Evolutionary conservation across 2,888 invertebrate species (phyloP).

Genomic region (Lepeophtheirus nordmannii): DNA sequence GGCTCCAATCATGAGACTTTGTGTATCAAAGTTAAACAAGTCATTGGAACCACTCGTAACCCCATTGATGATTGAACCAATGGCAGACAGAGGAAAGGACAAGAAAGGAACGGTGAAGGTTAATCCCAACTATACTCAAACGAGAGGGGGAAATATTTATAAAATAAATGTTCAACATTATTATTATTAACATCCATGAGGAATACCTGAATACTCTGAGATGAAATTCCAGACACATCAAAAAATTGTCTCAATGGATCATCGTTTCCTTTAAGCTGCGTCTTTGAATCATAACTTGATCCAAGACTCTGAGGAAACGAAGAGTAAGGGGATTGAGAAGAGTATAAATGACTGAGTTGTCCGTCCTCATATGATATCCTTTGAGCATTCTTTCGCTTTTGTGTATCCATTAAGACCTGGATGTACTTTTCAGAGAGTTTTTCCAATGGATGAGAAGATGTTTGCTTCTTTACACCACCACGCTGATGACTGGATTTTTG

Average conservation of each 20-base stretch:
- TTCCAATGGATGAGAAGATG: background rate
- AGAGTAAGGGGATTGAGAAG: background rate
- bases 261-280: background rate
- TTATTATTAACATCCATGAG: too few relatives aligned
- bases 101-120: conserved; percentile 17
- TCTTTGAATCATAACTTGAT: background rate
- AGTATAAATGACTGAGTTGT: background rate
- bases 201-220: conserved; percentile 9
- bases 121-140: background rate
- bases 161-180: too few relatives aligned
- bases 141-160: too few relatives aligned
- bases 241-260: conserved; percentile 6
- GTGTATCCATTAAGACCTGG: background rate
- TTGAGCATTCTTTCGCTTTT: background rate
- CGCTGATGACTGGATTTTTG: too few relatives aligned
- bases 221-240: conserved; percentile 6
- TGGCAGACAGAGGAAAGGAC: background rate
- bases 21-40: conserved; percentile 7
- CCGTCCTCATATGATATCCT: background rate
- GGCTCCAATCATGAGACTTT: conserved; percentile 2
- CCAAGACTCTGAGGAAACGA: background rate
- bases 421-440: background rate
- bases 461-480: background rate
- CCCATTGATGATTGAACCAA: conserved; percentile 2
- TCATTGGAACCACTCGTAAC: background rate